These are phyloP conservation scores for Indri indri DNA, from an alignment of 2,113 vertebrate species.

Conservation along the genomic window DNA sequence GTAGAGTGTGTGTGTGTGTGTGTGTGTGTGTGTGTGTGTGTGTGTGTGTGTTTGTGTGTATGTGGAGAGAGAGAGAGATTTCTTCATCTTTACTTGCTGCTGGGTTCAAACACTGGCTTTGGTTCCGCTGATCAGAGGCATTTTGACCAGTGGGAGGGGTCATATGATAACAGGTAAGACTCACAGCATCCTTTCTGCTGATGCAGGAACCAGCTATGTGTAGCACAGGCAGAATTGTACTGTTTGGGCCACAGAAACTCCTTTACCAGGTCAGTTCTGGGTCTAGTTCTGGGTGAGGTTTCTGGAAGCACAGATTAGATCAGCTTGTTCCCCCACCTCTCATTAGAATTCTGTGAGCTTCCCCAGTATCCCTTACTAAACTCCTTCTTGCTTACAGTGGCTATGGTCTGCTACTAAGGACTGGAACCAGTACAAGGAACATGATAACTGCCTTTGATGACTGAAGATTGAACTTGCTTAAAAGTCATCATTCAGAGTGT, in stretches of 20 bases:
- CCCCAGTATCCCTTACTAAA: neutral
- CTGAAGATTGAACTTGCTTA: neutral
- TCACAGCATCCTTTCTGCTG: neutral
- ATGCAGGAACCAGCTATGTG: neutral
- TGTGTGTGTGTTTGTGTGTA: neutral
- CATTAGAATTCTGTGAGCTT: neutral
- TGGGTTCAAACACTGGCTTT: neutral
- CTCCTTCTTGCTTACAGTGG: neutral
- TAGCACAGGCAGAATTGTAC: neutral
- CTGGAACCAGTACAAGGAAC: neutral
- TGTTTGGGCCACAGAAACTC: neutral
- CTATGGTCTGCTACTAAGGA: neutral
- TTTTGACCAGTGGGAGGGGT: neutral
- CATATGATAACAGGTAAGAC: neutral
- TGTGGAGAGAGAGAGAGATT: neutral
- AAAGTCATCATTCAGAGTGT: neutral
- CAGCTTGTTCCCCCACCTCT: neutral
- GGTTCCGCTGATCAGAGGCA: neutral
- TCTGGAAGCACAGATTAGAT: neutral
- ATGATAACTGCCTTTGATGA: neutral
- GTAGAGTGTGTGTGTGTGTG: neutral
- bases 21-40: neutral
- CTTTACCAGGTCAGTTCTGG: neutral
- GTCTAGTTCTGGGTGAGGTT: neutral
- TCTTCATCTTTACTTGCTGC: neutral